These are phyloP conservation scores for Phylloscopus whistleri DNA, from an alignment of 2,113 vertebrate genomes.

Conservation along the genomic window DNA sequence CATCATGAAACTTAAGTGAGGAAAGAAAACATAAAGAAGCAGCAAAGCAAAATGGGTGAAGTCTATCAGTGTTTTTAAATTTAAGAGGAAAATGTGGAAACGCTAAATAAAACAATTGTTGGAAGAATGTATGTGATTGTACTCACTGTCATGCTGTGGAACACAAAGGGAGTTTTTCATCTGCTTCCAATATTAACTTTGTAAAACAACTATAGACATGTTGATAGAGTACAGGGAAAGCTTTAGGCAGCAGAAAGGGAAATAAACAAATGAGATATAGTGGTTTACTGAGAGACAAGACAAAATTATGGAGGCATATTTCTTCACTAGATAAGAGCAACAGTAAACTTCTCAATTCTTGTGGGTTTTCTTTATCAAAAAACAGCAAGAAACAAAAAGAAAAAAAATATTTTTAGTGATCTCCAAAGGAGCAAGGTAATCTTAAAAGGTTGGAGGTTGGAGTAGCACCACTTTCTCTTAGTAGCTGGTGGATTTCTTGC, in stretches of 20 bases:
- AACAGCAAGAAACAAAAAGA: accelerated
- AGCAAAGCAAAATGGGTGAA: not conserved
- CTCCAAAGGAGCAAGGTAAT: not conserved
- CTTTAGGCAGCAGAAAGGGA: not conserved
- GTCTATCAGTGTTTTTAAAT: not conserved
- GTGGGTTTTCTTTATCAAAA: not conserved
- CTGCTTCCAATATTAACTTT: not conserved
- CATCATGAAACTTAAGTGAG: not conserved
- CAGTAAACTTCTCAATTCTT: not conserved
- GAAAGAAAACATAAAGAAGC: not conserved
- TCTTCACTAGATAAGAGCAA: not conserved
- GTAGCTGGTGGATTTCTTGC: not conserved
- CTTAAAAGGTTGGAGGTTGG: not conserved
- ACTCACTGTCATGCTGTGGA: not conserved
- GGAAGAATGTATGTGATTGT: not conserved
- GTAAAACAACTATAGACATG: accelerated
- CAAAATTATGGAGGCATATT: not conserved
- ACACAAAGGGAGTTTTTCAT: not conserved
- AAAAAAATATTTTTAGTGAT: not conserved
- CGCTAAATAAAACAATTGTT: not conserved
- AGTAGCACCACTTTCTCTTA: not conserved
- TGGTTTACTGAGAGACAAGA: not conserved
- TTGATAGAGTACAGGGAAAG: not conserved
- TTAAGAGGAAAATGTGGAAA: not conserved
- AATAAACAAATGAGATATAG: not conserved